Percentiles rank a stretch among this genome's conserved stretches.
phyloP scores from a whole-genome alignment of 2,113 vertebrate species.

The Ptychochromis oligacanthus region DNA sequence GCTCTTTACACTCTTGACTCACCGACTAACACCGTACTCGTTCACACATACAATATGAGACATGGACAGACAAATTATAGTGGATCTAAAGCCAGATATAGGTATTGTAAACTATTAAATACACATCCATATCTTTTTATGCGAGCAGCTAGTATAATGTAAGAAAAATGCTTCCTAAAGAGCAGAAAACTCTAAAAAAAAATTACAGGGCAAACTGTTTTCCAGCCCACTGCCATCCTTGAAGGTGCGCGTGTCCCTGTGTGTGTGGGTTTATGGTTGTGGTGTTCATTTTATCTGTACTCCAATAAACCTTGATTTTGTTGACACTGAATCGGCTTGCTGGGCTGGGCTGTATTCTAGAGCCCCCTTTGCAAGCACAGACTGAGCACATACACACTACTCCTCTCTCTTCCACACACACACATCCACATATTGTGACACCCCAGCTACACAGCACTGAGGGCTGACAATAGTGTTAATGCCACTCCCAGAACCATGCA shows the following conservation, averaged over 20 bases:
- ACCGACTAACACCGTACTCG: not conserved
- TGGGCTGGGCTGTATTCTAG: slow-evolving; percentile 10
- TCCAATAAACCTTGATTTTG: slow-evolving; percentile 58
- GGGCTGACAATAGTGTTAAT: slow-evolving; percentile 44
- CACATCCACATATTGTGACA: slow-evolving; percentile 26
- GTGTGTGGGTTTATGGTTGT: not conserved
- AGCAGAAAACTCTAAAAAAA: slow-evolving; percentile 1
- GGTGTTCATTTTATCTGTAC: slow-evolving; percentile 41
- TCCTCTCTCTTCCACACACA: not conserved
- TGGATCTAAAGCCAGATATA: slow-evolving; percentile 8
- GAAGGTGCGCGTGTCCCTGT: slow-evolving; percentile 13
- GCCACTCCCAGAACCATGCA: slow-evolving; percentile 60
- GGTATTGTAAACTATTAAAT: not conserved
- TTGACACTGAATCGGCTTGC: slow-evolving; percentile 47
- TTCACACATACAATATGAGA: slow-evolving; percentile 13
- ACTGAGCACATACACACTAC: not conserved
- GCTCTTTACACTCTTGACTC: slow-evolving; percentile 36
- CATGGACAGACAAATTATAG: not conserved
- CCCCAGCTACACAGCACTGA: slow-evolving; percentile 26
- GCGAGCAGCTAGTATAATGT: slow-evolving; percentile 12
- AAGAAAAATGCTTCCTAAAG: slow-evolving; percentile 10
- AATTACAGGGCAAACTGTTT: slow-evolving; percentile 26
- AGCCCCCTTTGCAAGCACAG: slow-evolving; percentile 19
- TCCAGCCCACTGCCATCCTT: slow-evolving; percentile 28
- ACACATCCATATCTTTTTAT: slow-evolving; percentile 16